phyloP scores from a whole-genome alignment of 1,140 invertebrate species.

The Papilio polytes region DNA sequence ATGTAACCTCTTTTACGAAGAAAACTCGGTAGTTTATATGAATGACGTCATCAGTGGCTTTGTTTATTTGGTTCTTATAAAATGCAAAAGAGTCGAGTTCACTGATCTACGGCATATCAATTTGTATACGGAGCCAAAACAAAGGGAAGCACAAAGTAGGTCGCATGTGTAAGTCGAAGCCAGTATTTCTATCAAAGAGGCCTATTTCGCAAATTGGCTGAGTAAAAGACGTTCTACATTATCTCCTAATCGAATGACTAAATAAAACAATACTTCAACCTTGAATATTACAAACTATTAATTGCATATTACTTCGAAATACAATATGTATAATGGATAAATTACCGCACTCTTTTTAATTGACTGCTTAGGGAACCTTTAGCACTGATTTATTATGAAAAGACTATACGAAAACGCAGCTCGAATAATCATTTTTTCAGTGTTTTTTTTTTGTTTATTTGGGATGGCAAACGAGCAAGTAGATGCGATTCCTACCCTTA shows the following conservation, averaged over 20 bases:
- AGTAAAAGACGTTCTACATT: conserved; percentile 44
- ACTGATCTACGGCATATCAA: conserved; percentile 40
- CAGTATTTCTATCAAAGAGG: conserved; percentile 47
- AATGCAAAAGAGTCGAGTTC: conserved; percentile 40
- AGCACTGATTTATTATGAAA: too few relatives aligned
- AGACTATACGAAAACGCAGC: too few relatives aligned
- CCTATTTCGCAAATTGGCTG: conserved; percentile 45
- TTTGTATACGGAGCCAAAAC: conserved; percentile 41
- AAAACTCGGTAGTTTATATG: background rate
- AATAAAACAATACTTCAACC: conserved; percentile 16
- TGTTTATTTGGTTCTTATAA: conserved; percentile 40
- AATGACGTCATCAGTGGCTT: conserved; percentile 33
- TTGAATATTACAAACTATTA: background rate
- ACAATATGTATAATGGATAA: background rate
- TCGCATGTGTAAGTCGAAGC: conserved; percentile 47
- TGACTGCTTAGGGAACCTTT: background rate
- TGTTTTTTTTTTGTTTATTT: too few relatives aligned
- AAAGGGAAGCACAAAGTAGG: conserved; percentile 48
- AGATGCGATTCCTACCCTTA: too few relatives aligned
- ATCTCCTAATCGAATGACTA: conserved; percentile 32
- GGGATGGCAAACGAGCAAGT: too few relatives aligned
- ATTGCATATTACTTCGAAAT: background rate
- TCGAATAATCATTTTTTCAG: too few relatives aligned
- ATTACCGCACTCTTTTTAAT: background rate
- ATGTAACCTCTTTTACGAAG: too few relatives aligned